Base-by-base conservation (phyloP, 2,797 vertebrate species). In the Phrynocephalus vlangalii region DNA sequence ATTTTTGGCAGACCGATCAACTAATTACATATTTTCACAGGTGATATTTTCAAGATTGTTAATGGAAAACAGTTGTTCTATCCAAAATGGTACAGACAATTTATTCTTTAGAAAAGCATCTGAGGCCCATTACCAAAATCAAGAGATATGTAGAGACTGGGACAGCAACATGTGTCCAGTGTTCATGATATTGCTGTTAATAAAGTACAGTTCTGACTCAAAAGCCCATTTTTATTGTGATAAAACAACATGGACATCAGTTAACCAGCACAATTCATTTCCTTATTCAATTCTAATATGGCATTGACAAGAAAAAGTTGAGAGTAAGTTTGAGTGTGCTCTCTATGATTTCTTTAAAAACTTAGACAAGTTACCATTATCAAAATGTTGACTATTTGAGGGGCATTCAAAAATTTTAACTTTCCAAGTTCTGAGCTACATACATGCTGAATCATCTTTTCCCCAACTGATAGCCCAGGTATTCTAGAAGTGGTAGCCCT, bases 251-350 rank as follows among this genome's bases (percentile, higher is more conserved):
- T 26, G 50, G n/a, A 48, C 79, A 56, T 48, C 4, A 84, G 33
- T 44, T 70, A 52, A 76, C 20, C 52, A 88, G 10, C 60, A 63
- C 20, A 70, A 50, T 11, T 28, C 60, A 77, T 52, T 50, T 67
- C 11, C 50, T 38, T 22, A 26, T 85, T 24, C 30, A 11, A 33
- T 24, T n/a, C 67, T 10, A 88, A 90, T 89, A 77, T 70, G 88
- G 26, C 88, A 91, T 94, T 84, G 86, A 93, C 92, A 92, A 93
- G 92, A 91, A 90, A 88, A 87, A 2, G 75, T 38, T 48, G 38
- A 33, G 44, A 68, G 72, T 93, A 93, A 91, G 83, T 93, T 91
- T 91, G 91, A 90, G 38, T 20, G 18, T 20, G 20, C 60, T 18
- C 9, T 56, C 9, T 63, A 15, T 63, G 15, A 63, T 18, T 63